Conservation (phyloP, 2,113 vertebrate genomes). For the Peucedramus taeniatus region DNA sequence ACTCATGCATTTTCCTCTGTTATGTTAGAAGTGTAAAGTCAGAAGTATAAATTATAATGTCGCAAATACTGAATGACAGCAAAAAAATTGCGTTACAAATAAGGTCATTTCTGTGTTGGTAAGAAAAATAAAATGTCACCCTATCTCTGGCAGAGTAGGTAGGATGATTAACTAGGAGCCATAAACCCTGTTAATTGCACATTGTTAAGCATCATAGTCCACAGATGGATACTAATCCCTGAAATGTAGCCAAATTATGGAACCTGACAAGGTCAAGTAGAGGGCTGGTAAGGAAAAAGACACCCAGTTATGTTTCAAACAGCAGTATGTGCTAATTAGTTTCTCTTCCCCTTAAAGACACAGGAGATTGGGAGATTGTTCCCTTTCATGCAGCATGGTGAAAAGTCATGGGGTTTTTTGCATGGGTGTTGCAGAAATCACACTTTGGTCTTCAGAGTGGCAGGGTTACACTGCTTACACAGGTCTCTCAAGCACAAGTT, state of each 20-base stretch:
- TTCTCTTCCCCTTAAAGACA: neutral
- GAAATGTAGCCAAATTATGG: neutral
- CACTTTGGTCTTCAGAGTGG: fast-evolving
- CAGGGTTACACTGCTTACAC: neutral
- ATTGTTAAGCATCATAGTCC: neutral
- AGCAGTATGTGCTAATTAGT: neutral
- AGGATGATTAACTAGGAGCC: neutral
- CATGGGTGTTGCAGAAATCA: neutral
- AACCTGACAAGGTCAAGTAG: neutral
- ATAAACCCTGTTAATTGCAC: neutral
- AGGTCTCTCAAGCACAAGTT: neutral
- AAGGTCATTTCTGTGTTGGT: neutral
- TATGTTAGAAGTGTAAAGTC: neutral
- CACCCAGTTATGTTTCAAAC: neutral
- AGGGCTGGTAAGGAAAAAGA: neutral
- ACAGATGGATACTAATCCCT: neutral
- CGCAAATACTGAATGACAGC: neutral
- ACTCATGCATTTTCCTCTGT: neutral
- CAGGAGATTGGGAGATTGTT: neutral
- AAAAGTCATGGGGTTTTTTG: neutral
- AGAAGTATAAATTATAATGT: neutral
- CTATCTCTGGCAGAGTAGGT: neutral
- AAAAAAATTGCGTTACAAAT: neutral
- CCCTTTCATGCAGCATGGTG: neutral
- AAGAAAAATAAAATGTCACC: neutral